These are phyloP conservation scores for Cremastinae sp. DNA, from an alignment of 2,888 invertebrate species.

Conservation along the genomic window DNA sequence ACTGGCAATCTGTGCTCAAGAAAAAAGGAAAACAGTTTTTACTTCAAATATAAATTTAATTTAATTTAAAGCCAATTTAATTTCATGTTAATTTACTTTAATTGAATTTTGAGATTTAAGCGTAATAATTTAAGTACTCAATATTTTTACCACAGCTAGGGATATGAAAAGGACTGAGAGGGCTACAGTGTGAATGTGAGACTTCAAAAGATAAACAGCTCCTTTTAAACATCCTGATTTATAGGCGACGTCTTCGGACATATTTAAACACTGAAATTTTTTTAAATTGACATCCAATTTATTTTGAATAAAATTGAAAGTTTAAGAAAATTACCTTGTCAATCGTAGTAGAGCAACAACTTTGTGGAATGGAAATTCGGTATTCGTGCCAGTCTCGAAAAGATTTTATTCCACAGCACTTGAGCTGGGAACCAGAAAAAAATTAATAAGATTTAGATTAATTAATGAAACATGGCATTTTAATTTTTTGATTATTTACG, in stretches of 20 bases:
- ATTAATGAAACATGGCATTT: no score
- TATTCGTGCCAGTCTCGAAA: slow-evolving; percentile 68
- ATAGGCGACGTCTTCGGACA: slow-evolving; percentile 67
- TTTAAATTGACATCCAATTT: neutral
- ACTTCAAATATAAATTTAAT: no score
- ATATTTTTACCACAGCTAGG: slow-evolving; percentile 66
- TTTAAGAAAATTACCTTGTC: slow-evolving; percentile 63
- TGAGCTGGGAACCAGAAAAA: slow-evolving; percentile 61
- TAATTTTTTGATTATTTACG: slow-evolving; percentile 59
- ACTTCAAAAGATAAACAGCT: slow-evolving; percentile 68
- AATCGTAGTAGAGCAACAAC: slow-evolving; percentile 68
- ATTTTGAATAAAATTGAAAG: neutral
- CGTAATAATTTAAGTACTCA: no score
- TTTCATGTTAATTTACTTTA: no score
- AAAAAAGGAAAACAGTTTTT: neutral
- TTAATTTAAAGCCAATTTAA: no score
- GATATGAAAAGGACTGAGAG: slow-evolving; percentile 65
- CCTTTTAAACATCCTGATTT: slow-evolving; percentile 69
- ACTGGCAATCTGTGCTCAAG: slow-evolving; percentile 58
- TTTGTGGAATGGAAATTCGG: slow-evolving; percentile 67
- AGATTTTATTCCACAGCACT: slow-evolving; percentile 71
- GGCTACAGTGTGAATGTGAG: slow-evolving; percentile 67
- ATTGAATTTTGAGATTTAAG: no score
- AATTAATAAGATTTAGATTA: no score
- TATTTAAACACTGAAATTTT: slow-evolving; percentile 66